Evolutionary conservation across 2,888 invertebrate species (phyloP).

Genomic region (Cryptus viduatorius): DNA sequence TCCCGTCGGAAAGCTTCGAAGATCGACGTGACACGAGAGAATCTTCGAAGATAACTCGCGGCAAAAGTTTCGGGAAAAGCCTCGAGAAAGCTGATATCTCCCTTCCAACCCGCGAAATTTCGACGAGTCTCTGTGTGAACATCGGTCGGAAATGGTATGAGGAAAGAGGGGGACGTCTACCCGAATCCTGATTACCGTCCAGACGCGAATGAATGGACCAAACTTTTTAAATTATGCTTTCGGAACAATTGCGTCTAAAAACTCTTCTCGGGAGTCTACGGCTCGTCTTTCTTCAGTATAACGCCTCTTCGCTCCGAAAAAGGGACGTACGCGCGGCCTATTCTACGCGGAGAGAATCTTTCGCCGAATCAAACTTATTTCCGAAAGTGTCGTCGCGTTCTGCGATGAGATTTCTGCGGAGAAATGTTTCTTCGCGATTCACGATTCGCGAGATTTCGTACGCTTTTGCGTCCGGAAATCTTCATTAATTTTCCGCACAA

Average conservation of each 20-base stretch:
- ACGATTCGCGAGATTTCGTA: background rate
- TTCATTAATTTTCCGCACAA: conserved; percentile 11
- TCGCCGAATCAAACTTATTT: conserved; percentile 76
- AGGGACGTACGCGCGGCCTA: background rate
- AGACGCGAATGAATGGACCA: conserved; percentile 77
- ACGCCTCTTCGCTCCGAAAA: background rate
- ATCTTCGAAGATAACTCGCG: conserved; percentile 53
- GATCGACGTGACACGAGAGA: conserved; percentile 52
- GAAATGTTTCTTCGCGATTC: too few relatives aligned
- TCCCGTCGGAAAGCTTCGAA: conserved; percentile 24
- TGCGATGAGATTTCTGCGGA: background rate
- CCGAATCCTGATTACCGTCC: conserved; percentile 76
- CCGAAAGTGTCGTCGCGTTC: conserved; percentile 68
- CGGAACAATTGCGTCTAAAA: conserved; percentile 76
- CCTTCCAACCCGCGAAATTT: conserved; percentile 32
- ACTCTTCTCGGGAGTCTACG: conserved; percentile 17
- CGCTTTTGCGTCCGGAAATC: background rate
- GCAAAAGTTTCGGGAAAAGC: conserved; percentile 56
- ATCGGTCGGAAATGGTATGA: background rate
- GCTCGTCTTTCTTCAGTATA: conserved; percentile 22
- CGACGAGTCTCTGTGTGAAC: conserved; percentile 43
- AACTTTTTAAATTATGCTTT: conserved; percentile 81
- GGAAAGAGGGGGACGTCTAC: conserved; percentile 51
- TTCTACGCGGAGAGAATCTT: conserved; percentile 38
- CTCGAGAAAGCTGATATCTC: conserved; percentile 3